A percentile compares a stretch with the other conserved stretches of the same genome.
phyloP scores from a whole-genome alignment of 2,888 invertebrate genomes.

The Teleiodes luculella region DNA sequence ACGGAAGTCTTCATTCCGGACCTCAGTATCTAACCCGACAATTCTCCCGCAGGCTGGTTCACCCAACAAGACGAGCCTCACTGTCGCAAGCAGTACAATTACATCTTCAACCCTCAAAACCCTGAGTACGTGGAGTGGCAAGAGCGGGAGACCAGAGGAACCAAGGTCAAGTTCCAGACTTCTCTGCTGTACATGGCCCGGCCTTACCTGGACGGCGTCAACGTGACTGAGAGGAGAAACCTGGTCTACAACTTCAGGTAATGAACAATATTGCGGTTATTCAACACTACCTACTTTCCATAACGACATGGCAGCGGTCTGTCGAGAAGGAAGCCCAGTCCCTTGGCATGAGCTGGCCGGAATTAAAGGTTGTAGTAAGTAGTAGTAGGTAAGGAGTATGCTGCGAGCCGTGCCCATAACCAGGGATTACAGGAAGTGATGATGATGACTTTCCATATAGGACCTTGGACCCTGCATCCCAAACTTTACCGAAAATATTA shows the following conservation, averaged over 20 bases:
- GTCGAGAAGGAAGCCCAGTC: no score
- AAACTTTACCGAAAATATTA: neutral
- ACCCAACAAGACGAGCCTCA: conserved; percentile 87
- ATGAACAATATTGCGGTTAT: no score
- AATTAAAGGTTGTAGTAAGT: no score
- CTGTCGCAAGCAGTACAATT: conserved; percentile 90
- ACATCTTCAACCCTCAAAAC: conserved; percentile 83
- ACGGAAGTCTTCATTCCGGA: no score
- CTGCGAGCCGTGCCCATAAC: no score
- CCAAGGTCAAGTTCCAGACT: conserved; percentile 79
- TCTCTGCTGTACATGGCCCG: conserved; percentile 88
- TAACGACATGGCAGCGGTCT: no score
- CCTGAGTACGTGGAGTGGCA: conserved; percentile 90
- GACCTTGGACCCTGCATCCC: neutral
- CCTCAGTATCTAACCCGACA: no score
- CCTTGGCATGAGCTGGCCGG: no score
- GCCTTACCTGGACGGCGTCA: conserved; percentile 88
- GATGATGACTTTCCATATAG: neutral
- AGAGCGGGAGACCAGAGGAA: conserved; percentile 83
- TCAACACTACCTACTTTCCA: no score
- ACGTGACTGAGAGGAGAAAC: conserved; percentile 93
- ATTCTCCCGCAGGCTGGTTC: conserved; percentile 83
- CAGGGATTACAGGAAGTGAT: no score
- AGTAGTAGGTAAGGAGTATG: no score
- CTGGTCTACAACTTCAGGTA: conserved; percentile 89